These are phyloP conservation scores for Drosophila neutralis DNA, from an alignment of 2,888 invertebrate genomes.

Conservation along the genomic window DNA sequence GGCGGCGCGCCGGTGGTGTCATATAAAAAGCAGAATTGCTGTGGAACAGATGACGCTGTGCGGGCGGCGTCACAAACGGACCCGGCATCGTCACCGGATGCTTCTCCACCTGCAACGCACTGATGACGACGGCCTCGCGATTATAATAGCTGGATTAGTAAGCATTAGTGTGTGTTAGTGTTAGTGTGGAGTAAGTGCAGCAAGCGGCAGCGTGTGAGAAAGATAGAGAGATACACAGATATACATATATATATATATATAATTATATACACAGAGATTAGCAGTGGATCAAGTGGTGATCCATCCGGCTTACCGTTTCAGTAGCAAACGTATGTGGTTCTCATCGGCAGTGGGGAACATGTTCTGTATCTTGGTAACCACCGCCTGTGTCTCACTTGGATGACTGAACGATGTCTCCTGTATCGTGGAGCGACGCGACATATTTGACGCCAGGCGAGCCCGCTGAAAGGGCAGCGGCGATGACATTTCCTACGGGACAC, in stretches of 20 bases:
- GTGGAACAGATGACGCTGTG: slow-evolving; percentile 87
- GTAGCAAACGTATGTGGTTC: slow-evolving; percentile 92
- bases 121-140: slow-evolving; percentile 96
- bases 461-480: slow-evolving; percentile 82
- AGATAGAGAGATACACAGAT: slow-evolving; percentile 56
- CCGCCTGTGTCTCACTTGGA: slow-evolving; percentile 89
- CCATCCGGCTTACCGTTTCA: slow-evolving; percentile 92
- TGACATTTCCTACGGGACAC: slow-evolving; percentile 81
- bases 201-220: slow-evolving; percentile 72
- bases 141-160: slow-evolving; percentile 91
- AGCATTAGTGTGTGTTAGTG: slow-evolving; percentile 33
- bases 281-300: slow-evolving; percentile 18
- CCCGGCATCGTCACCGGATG: slow-evolving; percentile 95
- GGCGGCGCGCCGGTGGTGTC: slow-evolving; percentile 89
- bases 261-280: slow-evolving; percentile 46
- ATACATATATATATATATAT: slow-evolving; percentile 5
- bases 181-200: slow-evolving; percentile 47
- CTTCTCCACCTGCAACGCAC: slow-evolving; percentile 96
- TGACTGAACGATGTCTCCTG: slow-evolving; percentile 88
- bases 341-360: slow-evolving; percentile 97
- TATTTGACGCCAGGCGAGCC: slow-evolving; percentile 75
- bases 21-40: slow-evolving; percentile 88
- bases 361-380: slow-evolving; percentile 92
- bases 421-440: slow-evolving; percentile 84
- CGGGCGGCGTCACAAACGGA: slow-evolving; percentile 90